Evolutionary conservation across 1,140 invertebrate genomes (phyloP), one percentile per base, ranked within the genome.

Genomic region (Pachyrhynchus sulphureomaculatus): DNA sequence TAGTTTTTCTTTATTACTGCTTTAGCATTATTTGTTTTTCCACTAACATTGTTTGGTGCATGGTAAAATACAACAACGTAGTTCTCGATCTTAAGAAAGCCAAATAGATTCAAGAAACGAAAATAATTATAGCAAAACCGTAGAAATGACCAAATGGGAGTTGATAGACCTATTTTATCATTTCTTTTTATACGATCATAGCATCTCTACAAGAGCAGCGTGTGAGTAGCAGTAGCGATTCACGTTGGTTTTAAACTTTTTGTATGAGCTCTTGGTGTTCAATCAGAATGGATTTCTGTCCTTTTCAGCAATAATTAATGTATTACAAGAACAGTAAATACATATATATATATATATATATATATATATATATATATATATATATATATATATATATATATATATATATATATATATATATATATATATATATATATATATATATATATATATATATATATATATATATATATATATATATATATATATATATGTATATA

Each of bases 1-100:
- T 24, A 58, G 56, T 58, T 49, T 57, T 47, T 57, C 54, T 57
- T 37, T 57, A 32, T 36, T 57, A 17, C 54, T 5, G 21, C 34
- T 57, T 45, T 5, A 15, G 32, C 15, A 15, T 36, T 47, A 57
- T 47, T 57, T 57, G 34, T 57, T 57, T 57, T 48, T n/a, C 54
- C 26, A 55, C 21, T 26, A 34, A 23, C 49, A 52, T 52, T 52
- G 33, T 41, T 52, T 36, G n/a, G 12, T 41, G 13, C 36, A 52
- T 52, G 33, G 18, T 13, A 52, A 12, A 24, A 29, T 23, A 17
- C 24, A 13, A 34, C 32, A 51, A 51, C n/a, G 5, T 24, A 20
- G 12, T 20, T 1, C 26, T 29, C 6, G 26, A 9, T 29, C 12
- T 10, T 6, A 29, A 29, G 26, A 29, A n/a, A n/a, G n/a, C n/a